Evolutionary conservation across 2,888 invertebrate genomes (phyloP).

Genomic region (Aspidapion aeneum): DNA sequence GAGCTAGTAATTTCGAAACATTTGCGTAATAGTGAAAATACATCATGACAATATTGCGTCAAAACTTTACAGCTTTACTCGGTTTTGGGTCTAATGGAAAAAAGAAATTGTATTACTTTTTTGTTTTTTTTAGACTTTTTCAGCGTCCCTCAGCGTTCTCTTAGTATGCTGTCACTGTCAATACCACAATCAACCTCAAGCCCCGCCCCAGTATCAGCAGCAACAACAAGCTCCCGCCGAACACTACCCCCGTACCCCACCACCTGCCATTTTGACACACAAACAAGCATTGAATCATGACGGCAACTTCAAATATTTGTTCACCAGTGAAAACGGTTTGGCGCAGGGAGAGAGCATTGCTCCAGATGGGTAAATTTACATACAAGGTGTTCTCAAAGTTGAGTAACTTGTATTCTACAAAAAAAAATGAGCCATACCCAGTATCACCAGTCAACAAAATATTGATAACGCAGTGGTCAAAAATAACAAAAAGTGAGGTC

Average conservation of each 20-base stretch:
- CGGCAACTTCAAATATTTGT: conserved; percentile 64
- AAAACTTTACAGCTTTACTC: no score
- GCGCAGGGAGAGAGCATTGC: conserved; percentile 66
- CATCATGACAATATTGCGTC: no score
- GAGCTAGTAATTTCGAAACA: no score
- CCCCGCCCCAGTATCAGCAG: background rate
- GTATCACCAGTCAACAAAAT: no score
- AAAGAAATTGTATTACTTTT: no score
- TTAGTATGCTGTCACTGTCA: conserved; percentile 26
- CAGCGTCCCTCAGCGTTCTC: conserved; percentile 27
- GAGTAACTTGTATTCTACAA: no score
- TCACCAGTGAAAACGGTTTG: conserved; percentile 66
- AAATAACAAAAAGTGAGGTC: no score
- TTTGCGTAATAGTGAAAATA: no score
- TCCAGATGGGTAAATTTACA: conserved; percentile 58
- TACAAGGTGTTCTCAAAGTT: no score
- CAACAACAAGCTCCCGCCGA: conserved; percentile 27
- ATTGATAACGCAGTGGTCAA: no score
- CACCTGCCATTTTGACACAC: conserved; percentile 57
- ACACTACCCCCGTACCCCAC: conserved; percentile 36
- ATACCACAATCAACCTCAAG: conserved; percentile 10
- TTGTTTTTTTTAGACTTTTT: conserved; percentile 27
- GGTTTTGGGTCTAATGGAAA: no score
- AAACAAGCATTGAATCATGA: conserved; percentile 62
- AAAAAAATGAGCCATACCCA: no score